phyloP scores from a whole-genome alignment of 2,888 invertebrate species.

The Hecatera dysodea region DNA sequence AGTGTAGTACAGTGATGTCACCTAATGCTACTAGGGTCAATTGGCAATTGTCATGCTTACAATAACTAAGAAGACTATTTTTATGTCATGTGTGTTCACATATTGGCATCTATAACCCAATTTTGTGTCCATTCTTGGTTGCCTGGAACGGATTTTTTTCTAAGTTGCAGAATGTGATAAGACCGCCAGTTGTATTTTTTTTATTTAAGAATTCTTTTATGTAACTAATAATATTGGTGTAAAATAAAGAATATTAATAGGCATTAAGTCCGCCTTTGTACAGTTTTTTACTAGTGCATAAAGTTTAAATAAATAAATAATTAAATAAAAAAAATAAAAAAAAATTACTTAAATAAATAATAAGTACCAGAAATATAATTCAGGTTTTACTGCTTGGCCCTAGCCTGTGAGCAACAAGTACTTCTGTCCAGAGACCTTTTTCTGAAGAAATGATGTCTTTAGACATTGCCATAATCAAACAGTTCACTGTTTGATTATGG shows the following conservation, averaged over 20 bases:
- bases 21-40: slow-evolving; percentile 57
- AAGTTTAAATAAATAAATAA: no score
- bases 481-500: neutral
- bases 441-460: neutral
- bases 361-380: neutral
- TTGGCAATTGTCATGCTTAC: slow-evolving; percentile 64
- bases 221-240: no score
- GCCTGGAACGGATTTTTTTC: no score
- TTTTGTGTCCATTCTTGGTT: neutral
- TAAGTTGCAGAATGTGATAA: no score
- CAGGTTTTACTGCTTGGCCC: no score
- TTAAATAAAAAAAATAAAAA: no score
- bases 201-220: neutral
- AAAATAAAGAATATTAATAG: no score
- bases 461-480: neutral
- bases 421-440: neutral
- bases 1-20: slow-evolving; percentile 41
- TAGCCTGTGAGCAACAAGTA: no score
- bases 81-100: neutral
- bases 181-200: no score
- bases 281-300: no score
- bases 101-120: neutral
- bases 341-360: no score
- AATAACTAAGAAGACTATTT: slow-evolving; percentile 30
- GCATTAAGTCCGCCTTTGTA: no score